These are phyloP conservation scores for Anguilla marmorata DNA, from an alignment of 2,797 vertebrate genomes.

Conservation along the genomic window DNA sequence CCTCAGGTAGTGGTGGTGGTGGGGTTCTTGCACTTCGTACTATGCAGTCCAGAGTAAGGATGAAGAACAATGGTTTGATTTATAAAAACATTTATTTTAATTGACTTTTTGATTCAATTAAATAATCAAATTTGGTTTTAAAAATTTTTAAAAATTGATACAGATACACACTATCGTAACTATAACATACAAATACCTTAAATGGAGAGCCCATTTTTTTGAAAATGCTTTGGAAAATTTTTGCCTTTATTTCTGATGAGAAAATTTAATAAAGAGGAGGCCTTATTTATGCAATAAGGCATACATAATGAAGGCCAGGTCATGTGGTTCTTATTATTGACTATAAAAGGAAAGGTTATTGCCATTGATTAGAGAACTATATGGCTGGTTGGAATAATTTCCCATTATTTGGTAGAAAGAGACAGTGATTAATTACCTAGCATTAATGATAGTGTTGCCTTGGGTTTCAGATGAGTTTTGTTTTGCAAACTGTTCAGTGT, in stretches of 20 bases:
- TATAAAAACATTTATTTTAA: not conserved
- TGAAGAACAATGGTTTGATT: no score
- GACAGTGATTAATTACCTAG: not conserved
- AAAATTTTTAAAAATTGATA: not conserved
- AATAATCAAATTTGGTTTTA: not conserved
- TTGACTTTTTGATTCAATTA: not conserved
- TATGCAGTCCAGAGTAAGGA: no score
- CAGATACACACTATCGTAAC: not conserved
- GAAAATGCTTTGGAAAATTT: not conserved
- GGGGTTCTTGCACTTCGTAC: no score
- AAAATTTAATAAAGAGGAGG: not conserved
- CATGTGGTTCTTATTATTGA: not conserved
- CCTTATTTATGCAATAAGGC: not conserved
- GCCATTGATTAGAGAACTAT: not conserved
- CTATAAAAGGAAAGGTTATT: not conserved
- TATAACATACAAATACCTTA: not conserved
- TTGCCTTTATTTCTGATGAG: not conserved
- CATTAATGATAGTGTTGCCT: conserved; percentile 8
- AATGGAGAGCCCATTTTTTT: not conserved
- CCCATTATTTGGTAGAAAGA: not conserved
- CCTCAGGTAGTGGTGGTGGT: no score
- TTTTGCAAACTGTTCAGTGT: not conserved
- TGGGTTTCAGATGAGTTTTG: not conserved
- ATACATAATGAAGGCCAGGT: not conserved
- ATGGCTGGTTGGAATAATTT: conserved; percentile 9